Conservation (phyloP, 2,113 vertebrate species). For the Nesogale talazaci region DNA sequence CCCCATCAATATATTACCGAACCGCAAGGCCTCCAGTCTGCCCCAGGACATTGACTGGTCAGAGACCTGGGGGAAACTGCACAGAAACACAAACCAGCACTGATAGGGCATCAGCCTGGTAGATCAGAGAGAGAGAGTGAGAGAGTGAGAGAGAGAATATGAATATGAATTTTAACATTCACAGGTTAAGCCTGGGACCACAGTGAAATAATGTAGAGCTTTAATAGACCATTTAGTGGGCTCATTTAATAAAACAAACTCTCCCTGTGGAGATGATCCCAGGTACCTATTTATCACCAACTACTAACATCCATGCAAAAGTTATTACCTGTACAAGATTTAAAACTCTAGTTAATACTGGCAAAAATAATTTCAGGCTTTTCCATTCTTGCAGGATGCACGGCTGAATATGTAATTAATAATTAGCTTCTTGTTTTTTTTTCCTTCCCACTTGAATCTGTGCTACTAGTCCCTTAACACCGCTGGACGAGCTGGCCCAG, state of each 20-base stretch:
- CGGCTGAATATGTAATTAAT: slow-evolving; percentile 47
- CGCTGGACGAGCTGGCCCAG: background rate
- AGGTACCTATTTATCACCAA: slow-evolving; percentile 57
- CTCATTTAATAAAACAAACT: slow-evolving; percentile 67
- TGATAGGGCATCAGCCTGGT: background rate
- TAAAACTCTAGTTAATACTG: slow-evolving; percentile 59
- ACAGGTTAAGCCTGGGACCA: background rate
- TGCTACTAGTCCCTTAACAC: background rate
- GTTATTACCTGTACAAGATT: slow-evolving; percentile 53
- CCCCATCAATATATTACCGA: no score
- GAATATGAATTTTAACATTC: background rate
- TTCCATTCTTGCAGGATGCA: slow-evolving; percentile 13
- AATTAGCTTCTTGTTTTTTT: background rate
- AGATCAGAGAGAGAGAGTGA: background rate
- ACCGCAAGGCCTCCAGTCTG: background rate
- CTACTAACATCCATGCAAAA: slow-evolving; percentile 54
- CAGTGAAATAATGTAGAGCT: slow-evolving; percentile 6
- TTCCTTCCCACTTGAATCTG: background rate
- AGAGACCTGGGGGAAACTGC: background rate
- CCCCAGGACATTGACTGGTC: background rate
- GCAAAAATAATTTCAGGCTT: slow-evolving; percentile 62
- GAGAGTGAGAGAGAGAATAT: background rate
- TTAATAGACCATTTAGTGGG: slow-evolving; percentile 47
- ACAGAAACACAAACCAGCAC: background rate
- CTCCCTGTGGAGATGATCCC: slow-evolving; percentile 48